Conservation (phyloP, 1,140 invertebrate genomes). For the Drosophila kohkoa region DNA sequence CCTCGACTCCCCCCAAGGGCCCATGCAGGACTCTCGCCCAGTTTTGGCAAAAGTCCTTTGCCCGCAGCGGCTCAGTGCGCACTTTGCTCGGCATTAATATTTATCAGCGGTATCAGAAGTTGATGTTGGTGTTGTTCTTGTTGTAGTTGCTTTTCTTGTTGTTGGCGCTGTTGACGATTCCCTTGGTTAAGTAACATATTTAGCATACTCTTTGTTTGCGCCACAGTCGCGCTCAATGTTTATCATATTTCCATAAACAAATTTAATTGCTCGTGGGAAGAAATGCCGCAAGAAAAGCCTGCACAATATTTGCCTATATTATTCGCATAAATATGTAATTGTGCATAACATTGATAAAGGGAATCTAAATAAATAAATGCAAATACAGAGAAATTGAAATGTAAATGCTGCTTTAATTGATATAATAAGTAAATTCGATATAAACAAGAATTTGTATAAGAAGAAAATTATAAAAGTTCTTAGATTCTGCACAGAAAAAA, state of each 20-base stretch:
- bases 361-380: slow-evolving; percentile 1
- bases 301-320: neutral
- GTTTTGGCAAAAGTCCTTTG: slow-evolving; percentile 71
- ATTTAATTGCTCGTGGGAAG: slow-evolving; percentile 36
- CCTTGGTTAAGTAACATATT: slow-evolving; percentile 52
- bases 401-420: neutral
- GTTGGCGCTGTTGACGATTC: slow-evolving; percentile 43
- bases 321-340: neutral
- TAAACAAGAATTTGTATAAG: neutral
- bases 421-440: neutral
- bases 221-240: slow-evolving; percentile 18
- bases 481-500: too few species aligned
- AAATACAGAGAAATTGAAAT: slow-evolving; percentile 1
- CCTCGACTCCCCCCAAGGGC: neutral
- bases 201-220: slow-evolving; percentile 65
- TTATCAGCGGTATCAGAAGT: slow-evolving; percentile 73
- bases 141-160: neutral
- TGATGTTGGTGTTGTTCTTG: slow-evolving; percentile 28
- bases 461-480: neutral
- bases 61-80: slow-evolving; percentile 78
- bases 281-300: neutral
- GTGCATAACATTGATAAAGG: neutral
- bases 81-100: slow-evolving; percentile 81
- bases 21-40: slow-evolving; percentile 12
- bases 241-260: slow-evolving; percentile 71